Evolutionary conservation across 2,113 vertebrate genomes (phyloP).

Genomic region (Salvator merianae): DNA sequence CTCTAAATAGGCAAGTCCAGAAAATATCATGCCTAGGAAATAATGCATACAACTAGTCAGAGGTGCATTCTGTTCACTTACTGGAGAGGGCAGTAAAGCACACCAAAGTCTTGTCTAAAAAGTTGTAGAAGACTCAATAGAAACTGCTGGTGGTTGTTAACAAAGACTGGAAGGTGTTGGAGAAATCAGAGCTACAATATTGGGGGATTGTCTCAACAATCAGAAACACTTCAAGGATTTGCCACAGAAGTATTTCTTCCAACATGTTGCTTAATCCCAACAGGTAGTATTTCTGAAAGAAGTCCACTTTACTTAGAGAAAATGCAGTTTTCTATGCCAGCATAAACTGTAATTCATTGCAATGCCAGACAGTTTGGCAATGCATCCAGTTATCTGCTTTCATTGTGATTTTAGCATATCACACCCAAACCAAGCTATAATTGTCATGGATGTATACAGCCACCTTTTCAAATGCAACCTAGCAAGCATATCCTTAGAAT

Average conservation of each 20-base stretch:
- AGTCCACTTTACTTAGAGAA: conserved; percentile 35
- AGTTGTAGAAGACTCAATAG: neutral
- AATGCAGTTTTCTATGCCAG: conserved; percentile 25
- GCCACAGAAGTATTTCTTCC: neutral
- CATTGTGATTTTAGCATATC: conserved; percentile 28
- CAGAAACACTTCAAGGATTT: neutral
- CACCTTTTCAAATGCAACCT: conserved; percentile 6
- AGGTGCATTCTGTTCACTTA: too few relatives aligned
- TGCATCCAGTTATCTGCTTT: conserved; percentile 34
- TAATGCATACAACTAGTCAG: too few relatives aligned
- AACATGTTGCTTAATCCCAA: neutral
- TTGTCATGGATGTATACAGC: neutral
- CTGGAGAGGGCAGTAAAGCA: too few relatives aligned
- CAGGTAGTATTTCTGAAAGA: neutral
- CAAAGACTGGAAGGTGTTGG: neutral
- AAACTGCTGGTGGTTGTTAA: neutral
- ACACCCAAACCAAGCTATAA: neutral
- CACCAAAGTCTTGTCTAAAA: too few relatives aligned
- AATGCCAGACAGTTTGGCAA: conserved; percentile 12
- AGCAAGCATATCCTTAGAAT: conserved; percentile 1
- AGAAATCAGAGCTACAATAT: neutral
- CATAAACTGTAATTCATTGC: conserved; percentile 49
- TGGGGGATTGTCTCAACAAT: neutral
- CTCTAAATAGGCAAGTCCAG: too few relatives aligned
- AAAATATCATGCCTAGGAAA: too few relatives aligned